Evolutionary conservation across 2,888 invertebrate species (phyloP), one percentile per base, ranked within the genome.

Genomic region (Brachyptera risi): DNA sequence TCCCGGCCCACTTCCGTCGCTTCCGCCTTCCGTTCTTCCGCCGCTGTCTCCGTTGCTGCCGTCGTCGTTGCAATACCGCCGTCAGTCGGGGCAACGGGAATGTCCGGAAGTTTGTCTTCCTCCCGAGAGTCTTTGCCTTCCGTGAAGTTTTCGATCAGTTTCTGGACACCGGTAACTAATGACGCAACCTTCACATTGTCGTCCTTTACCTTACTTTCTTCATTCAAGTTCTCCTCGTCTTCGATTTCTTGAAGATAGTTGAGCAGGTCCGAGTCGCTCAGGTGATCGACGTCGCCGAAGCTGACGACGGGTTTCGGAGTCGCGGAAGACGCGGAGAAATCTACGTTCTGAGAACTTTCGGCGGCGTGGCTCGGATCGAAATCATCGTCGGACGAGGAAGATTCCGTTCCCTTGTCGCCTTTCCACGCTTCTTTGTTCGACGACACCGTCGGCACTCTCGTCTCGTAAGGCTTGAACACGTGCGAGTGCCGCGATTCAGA

Each of bases 201-300:
- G n/a, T n/a, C n/a, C n/a, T n/a, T n/a, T n/a, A n/a, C n/a, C n/a
- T n/a, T n/a, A n/a, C n/a, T n/a, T n/a, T 64, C 66, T 37, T 67
- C 66, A 9, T 68, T 31, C 7, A 31, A 7, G 5, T 4, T 3
- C 24, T 47, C 47, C 23, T 47, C 72, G 9, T 74, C 73, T 56
- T 78, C 77, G 19, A 78, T 67, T 59, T 76, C 73, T 5, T 74
- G 61, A 11, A 64, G 47, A 44, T 59, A 63, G 17, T 62, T 50
- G n/a, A 64, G 38, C 5, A 65, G 31, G 13, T 74, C 73, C 9
- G 68, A 67, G 49, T 75, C 75, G 66, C 75, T 73, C 11, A 76
- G 62, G 58, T 73, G 71, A 11, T 73, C 63, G 42, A 71, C 67
- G 40, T 70, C 68, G 42, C 70, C 68, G 66, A 76, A 74, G 13